Percentiles rank a stretch among this genome's conserved stretches.
Evolutionary conservation across 2,797 vertebrate genomes (phyloP).

Genomic region (Neoniphon sammara): DNA sequence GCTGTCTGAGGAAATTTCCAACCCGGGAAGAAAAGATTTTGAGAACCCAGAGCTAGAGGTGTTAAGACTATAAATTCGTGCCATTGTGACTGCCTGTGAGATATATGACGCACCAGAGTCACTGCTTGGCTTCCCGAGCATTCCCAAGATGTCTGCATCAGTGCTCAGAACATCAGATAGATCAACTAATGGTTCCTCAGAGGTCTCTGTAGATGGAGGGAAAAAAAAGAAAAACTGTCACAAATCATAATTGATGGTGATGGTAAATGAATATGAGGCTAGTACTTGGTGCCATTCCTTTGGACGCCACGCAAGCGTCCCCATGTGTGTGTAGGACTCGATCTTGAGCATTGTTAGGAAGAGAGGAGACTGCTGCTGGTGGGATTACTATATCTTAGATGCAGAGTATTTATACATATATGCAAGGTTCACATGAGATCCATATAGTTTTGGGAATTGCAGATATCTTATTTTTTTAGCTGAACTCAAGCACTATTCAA

Average conservation of each 20-base stretch:
- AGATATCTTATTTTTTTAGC: background rate
- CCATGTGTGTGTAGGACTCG: conserved; percentile 1
- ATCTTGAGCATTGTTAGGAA: conserved; percentile 20
- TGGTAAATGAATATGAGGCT: conserved; percentile 68
- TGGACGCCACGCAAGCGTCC: conserved; percentile 13
- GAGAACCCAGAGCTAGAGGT: conserved; percentile 40
- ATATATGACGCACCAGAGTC: conserved; percentile 89
- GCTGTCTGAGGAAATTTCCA: conserved; percentile 48
- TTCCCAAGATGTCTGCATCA: conserved; percentile 97
- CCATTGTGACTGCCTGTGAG: conserved; percentile 64
- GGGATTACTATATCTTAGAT: background rate
- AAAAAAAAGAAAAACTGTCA: conserved; percentile 73
- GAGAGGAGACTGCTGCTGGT: background rate
- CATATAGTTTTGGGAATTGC: background rate
- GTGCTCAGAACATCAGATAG: conserved; percentile 96
- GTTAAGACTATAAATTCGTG: conserved; percentile 51
- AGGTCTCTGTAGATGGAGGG: conserved; percentile 82
- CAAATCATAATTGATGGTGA: conserved; percentile 75
- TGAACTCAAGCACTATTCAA: no score
- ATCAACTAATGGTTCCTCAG: conserved; percentile 94
- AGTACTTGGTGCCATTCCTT: conserved; percentile 53
- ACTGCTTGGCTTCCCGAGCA: conserved; percentile 93
- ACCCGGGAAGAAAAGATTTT: conserved; percentile 32
- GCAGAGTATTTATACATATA: background rate
- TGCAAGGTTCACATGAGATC: background rate